Percentiles rank a stretch among this genome's conserved stretches.
Conservation (phyloP, 2,888 invertebrate species). For the Tridacna crocea region DNA sequence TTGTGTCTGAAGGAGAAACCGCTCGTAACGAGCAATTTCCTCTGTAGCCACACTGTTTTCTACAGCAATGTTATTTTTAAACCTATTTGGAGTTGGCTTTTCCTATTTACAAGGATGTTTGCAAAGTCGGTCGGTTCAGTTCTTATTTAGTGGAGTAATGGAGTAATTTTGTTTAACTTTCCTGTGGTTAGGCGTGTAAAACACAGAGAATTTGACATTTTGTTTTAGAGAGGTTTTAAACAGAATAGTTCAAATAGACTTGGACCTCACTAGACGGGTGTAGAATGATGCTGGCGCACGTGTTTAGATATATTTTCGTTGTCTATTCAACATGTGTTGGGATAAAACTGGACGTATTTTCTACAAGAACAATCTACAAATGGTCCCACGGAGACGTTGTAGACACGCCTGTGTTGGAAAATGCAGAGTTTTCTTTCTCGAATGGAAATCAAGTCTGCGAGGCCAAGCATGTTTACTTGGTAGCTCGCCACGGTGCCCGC, state of each 20-base stretch:
- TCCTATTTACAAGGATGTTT: too few relatives aligned
- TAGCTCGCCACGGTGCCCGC: conserved; percentile 51
- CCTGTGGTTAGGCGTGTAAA: too few relatives aligned
- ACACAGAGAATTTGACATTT: too few relatives aligned
- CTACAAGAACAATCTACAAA: conserved; percentile 49
- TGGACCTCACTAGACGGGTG: too few relatives aligned
- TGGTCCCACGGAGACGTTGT: conserved; percentile 37
- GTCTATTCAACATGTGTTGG: not conserved
- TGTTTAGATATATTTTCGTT: not conserved
- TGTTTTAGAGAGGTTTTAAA: too few relatives aligned
- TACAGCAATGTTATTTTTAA: not conserved
- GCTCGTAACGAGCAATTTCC: not conserved
- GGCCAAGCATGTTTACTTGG: conserved; percentile 46
- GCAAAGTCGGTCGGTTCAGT: too few relatives aligned
- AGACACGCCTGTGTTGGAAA: not conserved
- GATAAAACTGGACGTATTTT: conserved; percentile 47
- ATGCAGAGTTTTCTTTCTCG: not conserved
- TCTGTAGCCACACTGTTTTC: not conserved
- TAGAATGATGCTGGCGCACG: too few relatives aligned
- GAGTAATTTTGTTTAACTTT: too few relatives aligned
- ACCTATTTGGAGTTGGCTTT: too few relatives aligned
- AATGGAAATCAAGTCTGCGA: conserved; percentile 8
- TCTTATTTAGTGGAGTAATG: too few relatives aligned
- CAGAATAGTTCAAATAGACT: too few relatives aligned
- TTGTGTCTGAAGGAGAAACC: not conserved